phyloP scores from a whole-genome alignment of 2,113 vertebrate genomes.

The Fukomys damarensis region DNA sequence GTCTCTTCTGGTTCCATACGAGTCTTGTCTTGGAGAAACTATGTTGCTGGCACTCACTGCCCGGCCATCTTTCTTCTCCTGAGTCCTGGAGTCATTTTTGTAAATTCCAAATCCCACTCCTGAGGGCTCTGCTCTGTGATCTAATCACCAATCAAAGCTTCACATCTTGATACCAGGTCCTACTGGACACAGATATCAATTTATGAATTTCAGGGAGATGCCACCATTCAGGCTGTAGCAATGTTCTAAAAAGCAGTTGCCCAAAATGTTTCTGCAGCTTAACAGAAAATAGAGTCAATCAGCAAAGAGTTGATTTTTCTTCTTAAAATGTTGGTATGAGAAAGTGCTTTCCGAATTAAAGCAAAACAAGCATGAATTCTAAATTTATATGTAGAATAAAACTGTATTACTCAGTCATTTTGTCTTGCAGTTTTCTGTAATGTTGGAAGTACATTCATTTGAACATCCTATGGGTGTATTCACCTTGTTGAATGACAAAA shows the following conservation, averaged over 20 bases:
- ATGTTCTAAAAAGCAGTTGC: background rate
- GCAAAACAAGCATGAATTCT: background rate
- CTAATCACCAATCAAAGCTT: rapidly evolving
- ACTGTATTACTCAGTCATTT: background rate
- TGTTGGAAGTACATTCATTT: background rate
- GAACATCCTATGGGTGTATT: background rate
- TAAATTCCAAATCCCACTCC: background rate
- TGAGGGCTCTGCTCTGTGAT: too few species aligned
- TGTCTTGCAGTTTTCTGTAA: background rate
- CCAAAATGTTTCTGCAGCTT: background rate
- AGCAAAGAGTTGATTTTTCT: background rate
- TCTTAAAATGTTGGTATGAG: background rate
- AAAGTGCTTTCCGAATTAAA: background rate
- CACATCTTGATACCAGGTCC: background rate
- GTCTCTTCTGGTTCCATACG: too few species aligned
- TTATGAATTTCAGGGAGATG: background rate
- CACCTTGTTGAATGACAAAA: background rate
- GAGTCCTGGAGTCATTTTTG: background rate
- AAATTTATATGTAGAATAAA: background rate
- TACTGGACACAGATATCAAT: background rate
- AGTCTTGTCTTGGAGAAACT: too few species aligned
- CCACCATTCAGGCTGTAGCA: too few species aligned
- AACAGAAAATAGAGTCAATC: background rate
- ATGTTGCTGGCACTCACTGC: too few species aligned
- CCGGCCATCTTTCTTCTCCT: too few species aligned